A percentile compares a stretch with the other conserved stretches of the same genome.
These are phyloP conservation scores for Synanthedon tipuliformis DNA, from an alignment of 2,888 invertebrate species.

Conservation along the genomic window DNA sequence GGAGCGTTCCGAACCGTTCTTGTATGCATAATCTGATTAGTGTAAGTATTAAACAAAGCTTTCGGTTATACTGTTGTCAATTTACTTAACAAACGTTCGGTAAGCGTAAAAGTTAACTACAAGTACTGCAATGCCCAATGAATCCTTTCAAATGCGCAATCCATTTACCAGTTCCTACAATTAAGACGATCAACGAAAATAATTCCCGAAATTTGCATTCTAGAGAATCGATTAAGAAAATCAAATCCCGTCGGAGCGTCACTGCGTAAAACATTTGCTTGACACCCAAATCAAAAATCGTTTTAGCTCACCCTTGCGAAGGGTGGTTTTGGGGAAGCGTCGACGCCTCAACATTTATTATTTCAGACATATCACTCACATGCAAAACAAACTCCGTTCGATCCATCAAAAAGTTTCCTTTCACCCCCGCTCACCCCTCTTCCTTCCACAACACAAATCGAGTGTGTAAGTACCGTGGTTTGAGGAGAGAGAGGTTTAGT, in stretches of 20 bases:
- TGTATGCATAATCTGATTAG: constrained; percentile 69
- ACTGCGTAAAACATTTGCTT: constrained; percentile 68
- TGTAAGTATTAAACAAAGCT: constrained; percentile 64
- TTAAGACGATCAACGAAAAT: constrained; percentile 5
- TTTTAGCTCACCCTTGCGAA: constrained; percentile 59
- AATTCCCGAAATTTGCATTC: constrained; percentile 42
- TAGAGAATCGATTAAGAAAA: constrained; percentile 66
- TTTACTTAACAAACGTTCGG: constrained; percentile 32
- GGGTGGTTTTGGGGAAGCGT: constrained; percentile 50
- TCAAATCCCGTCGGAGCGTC: constrained; percentile 61
- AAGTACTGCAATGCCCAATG: constrained; percentile 14
- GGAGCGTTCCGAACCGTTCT: constrained; percentile 55
- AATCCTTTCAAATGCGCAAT: constrained; percentile 28
- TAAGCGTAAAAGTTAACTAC: constrained; percentile 8
- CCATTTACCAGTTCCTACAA: constrained; percentile 13
- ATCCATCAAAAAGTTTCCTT: constrained; percentile 68
- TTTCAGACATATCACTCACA: constrained; percentile 71
- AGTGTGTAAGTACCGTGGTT: constrained; percentile 64
- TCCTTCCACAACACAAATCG: constrained; percentile 52
- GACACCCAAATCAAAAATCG: constrained; percentile 72
- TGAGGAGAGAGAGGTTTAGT: constrained; percentile 24
- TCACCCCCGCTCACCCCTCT: constrained; percentile 23
- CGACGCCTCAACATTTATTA: constrained; percentile 71
- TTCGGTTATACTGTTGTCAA: constrained; percentile 41
- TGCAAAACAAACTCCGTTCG: constrained; percentile 70